Conservation (phyloP, 2,888 invertebrate species). For the Caradrina kadenii region DNA sequence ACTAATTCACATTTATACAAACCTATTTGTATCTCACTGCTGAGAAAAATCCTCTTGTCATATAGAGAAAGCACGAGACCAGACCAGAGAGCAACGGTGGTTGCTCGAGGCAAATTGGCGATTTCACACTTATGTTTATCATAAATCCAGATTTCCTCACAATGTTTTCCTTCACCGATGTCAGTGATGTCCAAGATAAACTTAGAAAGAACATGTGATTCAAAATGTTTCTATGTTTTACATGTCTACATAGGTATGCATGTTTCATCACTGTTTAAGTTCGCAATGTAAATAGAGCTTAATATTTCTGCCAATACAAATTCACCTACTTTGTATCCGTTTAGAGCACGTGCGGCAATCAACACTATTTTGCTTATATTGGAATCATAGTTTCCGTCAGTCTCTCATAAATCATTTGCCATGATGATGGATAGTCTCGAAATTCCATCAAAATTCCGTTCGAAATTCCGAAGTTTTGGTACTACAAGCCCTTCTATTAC, state of each 20-base stretch:
- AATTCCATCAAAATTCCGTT: background rate
- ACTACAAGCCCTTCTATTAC: background rate
- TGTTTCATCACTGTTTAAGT: conserved; percentile 23
- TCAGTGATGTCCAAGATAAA: too few relatives aligned
- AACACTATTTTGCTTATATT: conserved; percentile 35
- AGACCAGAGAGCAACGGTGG: too few relatives aligned
- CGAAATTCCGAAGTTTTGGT: background rate
- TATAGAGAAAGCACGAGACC: too few relatives aligned
- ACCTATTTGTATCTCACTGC: too few relatives aligned
- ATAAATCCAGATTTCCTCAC: too few relatives aligned
- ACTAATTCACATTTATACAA: too few relatives aligned
- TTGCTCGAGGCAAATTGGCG: too few relatives aligned
- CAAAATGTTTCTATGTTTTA: background rate
- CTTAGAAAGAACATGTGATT: too few relatives aligned
- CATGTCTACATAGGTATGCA: conserved; percentile 6
- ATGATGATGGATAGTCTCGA: conserved; percentile 17
- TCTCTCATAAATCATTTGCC: conserved; percentile 18
- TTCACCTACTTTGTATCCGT: conserved; percentile 32
- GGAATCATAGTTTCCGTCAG: conserved; percentile 13
- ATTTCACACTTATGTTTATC: too few relatives aligned
- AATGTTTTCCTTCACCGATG: too few relatives aligned
- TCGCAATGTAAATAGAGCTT: conserved; percentile 48
- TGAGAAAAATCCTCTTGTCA: too few relatives aligned
- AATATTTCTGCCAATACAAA: conserved; percentile 32
- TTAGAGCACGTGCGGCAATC: conserved; percentile 28